Percentiles rank a stretch among this genome's conserved stretches.
Conservation (phyloP, 2,113 vertebrate genomes). For the Ceyx margarethae region DNA sequence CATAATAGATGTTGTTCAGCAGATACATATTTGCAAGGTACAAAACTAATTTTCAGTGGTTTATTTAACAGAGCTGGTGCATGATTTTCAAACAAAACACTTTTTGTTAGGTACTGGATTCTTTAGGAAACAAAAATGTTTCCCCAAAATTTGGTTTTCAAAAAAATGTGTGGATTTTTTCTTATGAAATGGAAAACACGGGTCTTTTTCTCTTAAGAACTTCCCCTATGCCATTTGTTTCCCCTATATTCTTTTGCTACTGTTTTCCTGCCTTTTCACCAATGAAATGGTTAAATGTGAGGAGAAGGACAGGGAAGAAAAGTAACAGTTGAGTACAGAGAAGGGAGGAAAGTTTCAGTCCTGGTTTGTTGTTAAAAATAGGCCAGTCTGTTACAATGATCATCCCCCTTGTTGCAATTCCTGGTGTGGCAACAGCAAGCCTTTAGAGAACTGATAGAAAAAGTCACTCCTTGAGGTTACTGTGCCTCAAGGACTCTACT, state of each 20-base stretch:
- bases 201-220: background rate
- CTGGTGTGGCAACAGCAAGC: background rate
- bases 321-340: background rate
- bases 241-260: background rate
- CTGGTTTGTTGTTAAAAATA: constrained; percentile 37
- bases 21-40: background rate
- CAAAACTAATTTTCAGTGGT: background rate
- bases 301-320: background rate
- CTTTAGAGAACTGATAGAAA: constrained; percentile 3
- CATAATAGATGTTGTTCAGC: background rate
- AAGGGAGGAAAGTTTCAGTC: background rate
- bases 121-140: background rate
- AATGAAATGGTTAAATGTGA: background rate
- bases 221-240: background rate
- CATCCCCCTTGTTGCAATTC: background rate
- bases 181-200: background rate
- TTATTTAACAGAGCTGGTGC: background rate
- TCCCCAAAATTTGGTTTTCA: background rate
- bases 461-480: background rate
- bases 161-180: background rate
- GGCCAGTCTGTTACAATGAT: background rate
- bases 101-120: background rate
- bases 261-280: background rate
- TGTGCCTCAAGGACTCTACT: constrained; percentile 5
- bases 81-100: background rate